Base-by-base conservation (phyloP, 1,140 invertebrate species). In the Lerema accius region DNA sequence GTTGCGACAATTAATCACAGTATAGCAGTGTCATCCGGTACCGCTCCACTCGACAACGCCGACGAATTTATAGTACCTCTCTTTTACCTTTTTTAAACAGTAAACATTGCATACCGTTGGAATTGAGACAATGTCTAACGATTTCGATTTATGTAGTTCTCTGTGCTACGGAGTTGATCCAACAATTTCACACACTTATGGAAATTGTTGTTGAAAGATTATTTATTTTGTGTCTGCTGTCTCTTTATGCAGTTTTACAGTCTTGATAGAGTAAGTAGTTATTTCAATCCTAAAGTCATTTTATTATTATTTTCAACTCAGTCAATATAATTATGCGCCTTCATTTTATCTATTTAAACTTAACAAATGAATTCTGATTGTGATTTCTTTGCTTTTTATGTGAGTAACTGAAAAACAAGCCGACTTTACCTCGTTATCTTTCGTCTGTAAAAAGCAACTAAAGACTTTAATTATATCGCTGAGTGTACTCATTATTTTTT, bases 1-100 rank as follows among this genome's bases (percentile, higher is more conserved):
- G 83, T 79, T 71, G 75, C 75, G 71, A 88, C 86, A 77, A 90
- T 90, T 88, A 89, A 90, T 90, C 88, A 90, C 65, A 78, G 80
- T 83, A 83, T 58, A 81, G 88, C 86, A 79, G 70, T 90, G 88
- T 90, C 88, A 90, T 90, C 80, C 79, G 68, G 71, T 71, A 65
- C 40, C 71, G 71, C 69, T 72, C 76, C 73, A 62, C 64, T 71
- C 73, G 71, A 83, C 73, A 78, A 80, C 71, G 63, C 65, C 62
- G 65, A 78, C 71, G 69, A 72, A 80, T 78, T 78, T 79, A 78
- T 82, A 73, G 70, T 69, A 63, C 60, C 39, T n/a, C 53, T 70
- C 73, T 76, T 81, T 78, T 76, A 71, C 45, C 39, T 65, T 62
- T 69, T 53, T 61, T 58, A 46, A 48, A 53, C 43, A 46, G 37